Percentiles rank a stretch among this genome's conserved stretches.
These are phyloP conservation scores for Linnaemya tessellans DNA, from an alignment of 2,888 invertebrate genomes.

Conservation along the genomic window DNA sequence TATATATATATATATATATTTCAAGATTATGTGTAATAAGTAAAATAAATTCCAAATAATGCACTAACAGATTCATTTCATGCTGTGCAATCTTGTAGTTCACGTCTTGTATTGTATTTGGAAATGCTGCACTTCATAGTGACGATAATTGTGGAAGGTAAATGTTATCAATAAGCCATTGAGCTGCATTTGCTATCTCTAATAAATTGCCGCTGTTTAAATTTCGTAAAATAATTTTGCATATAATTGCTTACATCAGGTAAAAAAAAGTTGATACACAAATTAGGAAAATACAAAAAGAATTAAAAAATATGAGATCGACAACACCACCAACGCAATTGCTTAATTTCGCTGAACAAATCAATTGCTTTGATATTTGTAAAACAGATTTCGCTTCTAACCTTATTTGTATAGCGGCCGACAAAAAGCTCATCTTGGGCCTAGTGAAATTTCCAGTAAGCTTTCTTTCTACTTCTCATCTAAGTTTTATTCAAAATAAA, in stretches of 20 bases:
- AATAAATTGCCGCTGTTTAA: conserved; percentile 21
- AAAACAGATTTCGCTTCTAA: conserved; percentile 87
- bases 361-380: conserved; percentile 86
- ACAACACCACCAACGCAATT: conserved; percentile 82
- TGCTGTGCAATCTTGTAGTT: too few species aligned
- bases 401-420: conserved; percentile 85
- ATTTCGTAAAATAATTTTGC: not conserved
- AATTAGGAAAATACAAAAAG: too few species aligned
- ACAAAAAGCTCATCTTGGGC: conserved; percentile 85
- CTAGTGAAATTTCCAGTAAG: conserved; percentile 85
- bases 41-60: too few species aligned
- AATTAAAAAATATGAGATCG: conserved; percentile 77
- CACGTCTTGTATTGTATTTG: too few species aligned
- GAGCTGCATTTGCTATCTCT: not conserved
- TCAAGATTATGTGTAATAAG: too few species aligned
- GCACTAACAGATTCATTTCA: too few species aligned
- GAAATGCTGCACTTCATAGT: too few species aligned
- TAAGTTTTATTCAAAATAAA: not conserved
- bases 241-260: not conserved
- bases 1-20: too few species aligned
- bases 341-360: conserved; percentile 84
- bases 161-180: conserved; percentile 20
- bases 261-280: not conserved
- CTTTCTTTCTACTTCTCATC: conserved; percentile 22
- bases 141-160: too few species aligned